Base-by-base conservation (phyloP, 2,797 vertebrate genomes). In the Enteromius radiatus region DNA sequence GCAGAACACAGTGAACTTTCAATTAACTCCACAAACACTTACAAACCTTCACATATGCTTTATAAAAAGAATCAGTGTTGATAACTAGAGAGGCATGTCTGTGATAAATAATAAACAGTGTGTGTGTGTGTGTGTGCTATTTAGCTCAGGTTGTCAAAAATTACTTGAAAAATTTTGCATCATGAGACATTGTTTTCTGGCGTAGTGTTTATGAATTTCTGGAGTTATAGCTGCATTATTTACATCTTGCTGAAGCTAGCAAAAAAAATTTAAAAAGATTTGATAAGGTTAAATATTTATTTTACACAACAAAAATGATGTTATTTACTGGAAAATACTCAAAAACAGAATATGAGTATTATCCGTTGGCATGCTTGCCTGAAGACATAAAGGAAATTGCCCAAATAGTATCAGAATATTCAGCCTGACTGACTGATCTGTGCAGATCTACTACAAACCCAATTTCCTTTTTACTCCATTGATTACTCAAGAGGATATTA, bases 281-380 rank as follows among this genome's bases (percentile, higher is more conserved):
- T 45, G 43, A 3, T 47, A 17, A 47, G 5, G 14, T 54, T 21
- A 56, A 56, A 23, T 9, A 61, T 28, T 26, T 26, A 28, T 26
- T 61, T 61, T 61, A 61, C 12, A 28, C 56, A 61, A 59, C 23
- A 59, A 61, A 21, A 52, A 52, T 12, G 5, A 59, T 1, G 10
- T 5, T 12, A 59, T 26, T 56, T 3, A 56, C n/a, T 56, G 54
- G 47, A 49, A 49, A 17, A 49, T 8, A 21, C 9, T n/a, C 26
- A 15, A 59, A 81, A 49, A 85, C 79, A 47, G 68, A 52, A 68
- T 38, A 69, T 15, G 1, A 15, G 36, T 28, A 69, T 47, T 78
- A 56, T 83, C 65, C 77, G 56, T 49, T 45, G 56, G 45, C 33
- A 64, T 17, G 4, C 7, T 21, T 64, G 19, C 14, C 56, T 21